Evolutionary conservation across 2,113 vertebrate genomes (phyloP), one percentile per base, ranked within the genome.

Genomic region (Colius striatus): DNA sequence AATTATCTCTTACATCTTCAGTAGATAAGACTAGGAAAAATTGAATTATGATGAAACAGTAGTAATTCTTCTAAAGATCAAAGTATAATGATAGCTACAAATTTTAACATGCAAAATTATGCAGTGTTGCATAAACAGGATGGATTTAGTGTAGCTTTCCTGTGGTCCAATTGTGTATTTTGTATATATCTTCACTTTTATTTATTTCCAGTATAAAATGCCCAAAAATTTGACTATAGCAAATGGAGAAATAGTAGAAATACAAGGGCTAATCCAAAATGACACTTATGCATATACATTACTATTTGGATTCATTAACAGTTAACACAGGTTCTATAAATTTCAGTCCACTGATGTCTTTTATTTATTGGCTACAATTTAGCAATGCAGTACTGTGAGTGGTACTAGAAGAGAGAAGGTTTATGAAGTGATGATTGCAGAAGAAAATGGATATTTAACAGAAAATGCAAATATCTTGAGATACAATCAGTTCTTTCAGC

Each of bases 11-110:
- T 16, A 36, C 81, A 80, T 87, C 84, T 95, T 92, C 38, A 60
- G n/a, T 58, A 93, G 95, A 94, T 91, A 95, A 68, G 78, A 36
- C 21, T 48, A 90, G 53, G 71, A 54, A 77, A 94, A 96, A 77
- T 78, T 90, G 77, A 90, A 80, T 74, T 87, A 63, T 58, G 83
- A 66, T 50, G 60, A n/a, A 92, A 60, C 57, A 87, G 67, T 25
- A 83, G 58, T 51, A 26, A 7, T 75, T 95, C 58, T 82, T 90
- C 82, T 70, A 26, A 55, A 91, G 87, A 95, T 96, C 90, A 94
- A 92, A 94, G 27, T 63, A 34, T 25, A 87, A 92, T 83, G 50
- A 86, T 63, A 97, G 67, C 34, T 61, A 92, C 63, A 90, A 62
- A 71, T 77, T 89, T 95, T 91, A 89, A 75, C 72, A 91, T 93